Conservation (phyloP, 2,113 vertebrate genomes). For the Lanius collurio region DNA sequence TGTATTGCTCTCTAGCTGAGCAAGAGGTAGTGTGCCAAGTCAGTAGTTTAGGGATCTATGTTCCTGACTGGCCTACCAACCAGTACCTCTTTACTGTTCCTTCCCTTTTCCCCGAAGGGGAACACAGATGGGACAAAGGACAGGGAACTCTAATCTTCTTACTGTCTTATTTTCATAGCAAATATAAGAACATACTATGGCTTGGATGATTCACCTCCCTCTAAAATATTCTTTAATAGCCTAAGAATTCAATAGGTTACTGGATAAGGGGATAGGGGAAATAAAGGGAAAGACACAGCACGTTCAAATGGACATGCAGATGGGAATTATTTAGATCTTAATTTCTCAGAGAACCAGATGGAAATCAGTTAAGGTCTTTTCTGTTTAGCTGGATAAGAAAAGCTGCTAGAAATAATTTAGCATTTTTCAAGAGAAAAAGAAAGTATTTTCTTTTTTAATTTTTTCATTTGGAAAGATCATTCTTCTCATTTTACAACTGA, state of each 20-base stretch:
- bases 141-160: not conserved
- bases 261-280: not conserved
- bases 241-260: not conserved
- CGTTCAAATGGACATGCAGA: not conserved
- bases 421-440: not conserved
- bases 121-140: not conserved
- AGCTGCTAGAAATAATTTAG: not conserved
- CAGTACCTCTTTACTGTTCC: not conserved
- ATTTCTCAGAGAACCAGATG: not conserved
- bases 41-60: not conserved
- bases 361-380: not conserved
- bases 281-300: not conserved
- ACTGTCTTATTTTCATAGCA: not conserved
- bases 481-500: not conserved
- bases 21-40: not conserved
- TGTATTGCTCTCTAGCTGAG: not conserved
- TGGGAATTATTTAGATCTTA: not conserved
- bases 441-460: not conserved
- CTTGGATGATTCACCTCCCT: not conserved
- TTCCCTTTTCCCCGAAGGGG: not conserved
- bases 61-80: not conserved
- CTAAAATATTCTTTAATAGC: not conserved
- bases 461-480: not conserved
- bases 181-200: not conserved
- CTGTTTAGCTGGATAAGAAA: not conserved